Base-by-base conservation (phyloP, 2,797 vertebrate genomes). In the Alosa sapidissima region DNA sequence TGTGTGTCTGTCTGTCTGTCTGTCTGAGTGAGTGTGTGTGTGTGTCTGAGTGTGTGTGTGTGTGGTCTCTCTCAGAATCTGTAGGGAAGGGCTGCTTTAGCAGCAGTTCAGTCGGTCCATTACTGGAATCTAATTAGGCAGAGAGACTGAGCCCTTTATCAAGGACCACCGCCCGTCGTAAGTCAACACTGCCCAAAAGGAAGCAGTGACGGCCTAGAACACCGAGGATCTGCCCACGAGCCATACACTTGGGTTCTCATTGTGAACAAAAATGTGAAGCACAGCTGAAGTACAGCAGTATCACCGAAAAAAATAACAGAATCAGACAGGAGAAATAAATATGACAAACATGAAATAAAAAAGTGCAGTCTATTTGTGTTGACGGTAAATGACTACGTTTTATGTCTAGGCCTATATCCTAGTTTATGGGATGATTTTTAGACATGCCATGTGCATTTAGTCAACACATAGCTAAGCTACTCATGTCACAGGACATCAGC, bases 101-200 rank as follows among this genome's bases (percentile, higher is more conserved):
- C 65, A 72, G 65, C 41, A 78, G 72, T 47, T 41, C 72, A 45
- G 41, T 36, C 81, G 92, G 93, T 95, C 94, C 95, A 95, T 96
- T 95, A 96, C 93, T 87, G 92, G 92, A 95, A 96, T 96, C 93
- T 91, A 93, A 95, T 96, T 95, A 95, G 91, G 83, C 87, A 82
- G 86, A 88, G 87, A 92, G 92, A 84, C 65, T 81, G 86, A 87
- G 83, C 83, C 83, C 81, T 81, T 86, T 65, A 82, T 47, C 16
- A 21, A 13, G 41, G 83, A 47, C 82, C 82, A 82, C 84, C 82
- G 72, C 85, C 58, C 85, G 58, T 83, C 85, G 86, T 86, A 88
- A 88, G 85, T 87, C 83, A 78, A 78, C 72, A 82, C 28, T 19
- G 78, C 54, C 84, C 41, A 84, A 75, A 49, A 48, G 84, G 55